Evolutionary conservation across 92 coral and sea anemone species (phyloP).

Genomic region (Actinernus sp.): DNA sequence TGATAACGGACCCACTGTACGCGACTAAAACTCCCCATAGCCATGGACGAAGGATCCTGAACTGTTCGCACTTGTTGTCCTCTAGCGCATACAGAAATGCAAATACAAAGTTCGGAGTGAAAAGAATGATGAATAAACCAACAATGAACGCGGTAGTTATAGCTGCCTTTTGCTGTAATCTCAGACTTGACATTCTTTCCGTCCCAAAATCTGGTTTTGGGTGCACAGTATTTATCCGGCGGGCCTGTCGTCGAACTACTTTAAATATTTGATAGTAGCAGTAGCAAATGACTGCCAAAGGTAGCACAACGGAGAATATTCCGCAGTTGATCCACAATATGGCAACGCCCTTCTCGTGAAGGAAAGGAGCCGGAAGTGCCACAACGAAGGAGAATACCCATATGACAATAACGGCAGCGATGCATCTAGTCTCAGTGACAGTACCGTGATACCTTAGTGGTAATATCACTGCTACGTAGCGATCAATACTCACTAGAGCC

Average conservation of each 20-base stretch:
- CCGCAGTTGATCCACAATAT: constrained; percentile 34
- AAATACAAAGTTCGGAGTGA: constrained; percentile 37
- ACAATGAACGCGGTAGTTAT: constrained; percentile 19
- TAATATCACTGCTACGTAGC: constrained; percentile 12
- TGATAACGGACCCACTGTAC: constrained; percentile 39
- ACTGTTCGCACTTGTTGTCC: constrained; percentile 10
- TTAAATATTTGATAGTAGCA: constrained; percentile 65
- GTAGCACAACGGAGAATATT: constrained; percentile 23
- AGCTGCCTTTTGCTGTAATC: constrained; percentile 26
- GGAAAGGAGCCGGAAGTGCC: constrained; percentile 28
- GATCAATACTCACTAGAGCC: constrained; percentile 34
- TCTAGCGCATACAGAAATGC: constrained; percentile 28
- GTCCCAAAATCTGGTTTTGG: not conserved
- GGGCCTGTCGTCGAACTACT: constrained; percentile 51
- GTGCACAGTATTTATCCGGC: not conserved
- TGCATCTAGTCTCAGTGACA: constrained; percentile 20
- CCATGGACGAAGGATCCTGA: constrained; percentile 27
- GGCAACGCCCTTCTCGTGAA: constrained; percentile 14
- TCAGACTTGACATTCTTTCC: not conserved
- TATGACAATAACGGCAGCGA: not conserved
- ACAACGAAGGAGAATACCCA: constrained; percentile 18
- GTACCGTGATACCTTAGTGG: constrained; percentile 21
- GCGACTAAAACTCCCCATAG: constrained; percentile 33
- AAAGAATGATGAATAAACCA: constrained; percentile 17
- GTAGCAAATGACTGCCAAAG: constrained; percentile 40